phyloP scores from a whole-genome alignment of 2,888 invertebrate species.

The Aphidius colemani region DNA sequence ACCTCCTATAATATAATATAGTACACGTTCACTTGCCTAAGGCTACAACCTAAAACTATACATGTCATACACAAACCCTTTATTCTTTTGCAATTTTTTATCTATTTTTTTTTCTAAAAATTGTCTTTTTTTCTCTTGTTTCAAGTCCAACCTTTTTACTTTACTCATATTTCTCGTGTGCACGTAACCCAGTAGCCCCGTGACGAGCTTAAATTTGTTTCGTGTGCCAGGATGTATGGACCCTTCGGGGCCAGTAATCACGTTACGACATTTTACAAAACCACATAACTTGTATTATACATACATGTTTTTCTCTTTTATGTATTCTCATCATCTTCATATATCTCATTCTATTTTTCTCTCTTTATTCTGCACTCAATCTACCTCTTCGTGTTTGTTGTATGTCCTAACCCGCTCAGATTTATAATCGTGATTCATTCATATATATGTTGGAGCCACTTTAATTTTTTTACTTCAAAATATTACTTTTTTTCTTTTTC shows the following conservation, averaged over 20 bases:
- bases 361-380: neutral
- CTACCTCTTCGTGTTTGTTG: neutral
- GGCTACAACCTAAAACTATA: slow-evolving; percentile 10
- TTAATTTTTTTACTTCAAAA: neutral
- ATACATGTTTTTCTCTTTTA: too few relatives aligned
- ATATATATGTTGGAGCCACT: slow-evolving; percentile 18
- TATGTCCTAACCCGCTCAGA: slow-evolving; percentile 16
- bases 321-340: too few relatives aligned
- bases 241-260: slow-evolving; percentile 29
- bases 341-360: neutral
- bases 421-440: slow-evolving; percentile 27
- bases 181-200: neutral
- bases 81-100: neutral
- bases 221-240: slow-evolving; percentile 22
- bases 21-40: slow-evolving; percentile 18
- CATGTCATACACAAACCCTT: slow-evolving; percentile 2
- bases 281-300: slow-evolving; percentile 16
- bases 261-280: slow-evolving; percentile 24
- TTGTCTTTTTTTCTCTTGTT: neutral
- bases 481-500: too few relatives aligned
- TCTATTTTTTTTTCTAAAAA: neutral
- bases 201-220: slow-evolving; percentile 28
- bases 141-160: neutral
- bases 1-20: neutral
- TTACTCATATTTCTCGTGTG: slow-evolving; percentile 1